These are phyloP conservation scores for Rhagonycha fulva DNA, from an alignment of 2,888 invertebrate species.

Conservation along the genomic window DNA sequence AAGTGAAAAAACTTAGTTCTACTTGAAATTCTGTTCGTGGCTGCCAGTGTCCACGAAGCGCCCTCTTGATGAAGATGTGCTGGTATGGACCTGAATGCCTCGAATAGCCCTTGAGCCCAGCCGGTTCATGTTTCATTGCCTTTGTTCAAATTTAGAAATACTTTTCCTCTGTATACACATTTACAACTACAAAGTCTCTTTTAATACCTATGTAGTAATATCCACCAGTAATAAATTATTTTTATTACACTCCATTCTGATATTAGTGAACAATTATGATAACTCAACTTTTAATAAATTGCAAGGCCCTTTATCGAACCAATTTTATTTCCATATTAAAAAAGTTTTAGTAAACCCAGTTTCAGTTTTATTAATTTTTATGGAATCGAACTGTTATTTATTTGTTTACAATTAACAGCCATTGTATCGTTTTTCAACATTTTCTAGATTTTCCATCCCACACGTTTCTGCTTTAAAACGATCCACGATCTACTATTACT, in stretches of 20 bases:
- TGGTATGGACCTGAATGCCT: slow-evolving; percentile 18
- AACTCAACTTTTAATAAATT: neutral
- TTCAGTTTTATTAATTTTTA: neutral
- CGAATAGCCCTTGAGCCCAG: slow-evolving; percentile 24
- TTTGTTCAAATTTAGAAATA: slow-evolving; percentile 27
- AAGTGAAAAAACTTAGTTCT: slow-evolving; percentile 21
- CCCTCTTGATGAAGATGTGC: slow-evolving; percentile 31
- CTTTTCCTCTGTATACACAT: slow-evolving; percentile 17
- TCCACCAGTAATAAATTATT: neutral
- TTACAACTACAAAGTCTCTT: slow-evolving; percentile 18
- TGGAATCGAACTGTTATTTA: neutral
- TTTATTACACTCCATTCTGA: neutral
- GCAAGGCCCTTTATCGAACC: neutral
- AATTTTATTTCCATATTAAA: neutral
- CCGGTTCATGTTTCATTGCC: slow-evolving; percentile 25
- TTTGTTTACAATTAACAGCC: neutral
- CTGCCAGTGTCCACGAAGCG: slow-evolving; percentile 25
- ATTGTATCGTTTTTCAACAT: neutral
- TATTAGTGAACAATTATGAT: neutral
- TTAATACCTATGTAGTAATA: slow-evolving; percentile 9
- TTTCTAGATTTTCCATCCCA: neutral
- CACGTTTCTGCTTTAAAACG: neutral
- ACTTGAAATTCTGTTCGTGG: slow-evolving; percentile 23
- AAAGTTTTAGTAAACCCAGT: neutral
- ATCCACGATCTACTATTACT: neutral